Conservation (phyloP, 2,797 vertebrate species). For the Darevskia mixta region DNA sequence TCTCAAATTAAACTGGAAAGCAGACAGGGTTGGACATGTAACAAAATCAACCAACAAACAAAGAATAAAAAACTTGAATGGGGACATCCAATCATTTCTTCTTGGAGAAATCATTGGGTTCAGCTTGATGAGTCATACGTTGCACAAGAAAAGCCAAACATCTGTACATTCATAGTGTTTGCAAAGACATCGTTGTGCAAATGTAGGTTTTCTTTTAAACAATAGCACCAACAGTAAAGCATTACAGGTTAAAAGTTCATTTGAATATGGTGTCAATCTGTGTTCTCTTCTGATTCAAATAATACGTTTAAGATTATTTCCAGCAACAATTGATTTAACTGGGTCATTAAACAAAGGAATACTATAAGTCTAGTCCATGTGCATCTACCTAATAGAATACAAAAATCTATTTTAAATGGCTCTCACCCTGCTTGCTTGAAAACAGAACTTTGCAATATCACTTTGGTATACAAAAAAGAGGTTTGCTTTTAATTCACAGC, state of each 20-base stretch:
- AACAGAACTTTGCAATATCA: background rate
- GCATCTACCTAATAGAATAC: background rate
- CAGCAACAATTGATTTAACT: background rate
- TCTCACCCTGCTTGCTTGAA: background rate
- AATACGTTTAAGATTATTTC: background rate
- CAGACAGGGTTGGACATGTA: background rate
- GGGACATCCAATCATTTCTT: background rate
- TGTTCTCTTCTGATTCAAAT: background rate
- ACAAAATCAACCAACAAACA: background rate
- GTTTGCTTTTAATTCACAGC: background rate
- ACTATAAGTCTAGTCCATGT: background rate
- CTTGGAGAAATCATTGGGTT: background rate
- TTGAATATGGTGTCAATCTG: background rate
- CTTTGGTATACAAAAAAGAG: background rate
- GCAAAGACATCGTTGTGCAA: too few relatives aligned
- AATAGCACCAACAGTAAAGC: background rate
- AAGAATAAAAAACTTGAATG: background rate
- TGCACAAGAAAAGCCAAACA: background rate
- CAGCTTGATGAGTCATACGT: background rate
- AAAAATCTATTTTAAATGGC: background rate
- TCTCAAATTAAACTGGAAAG: background rate
- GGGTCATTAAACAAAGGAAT: background rate
- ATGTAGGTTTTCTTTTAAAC: background rate
- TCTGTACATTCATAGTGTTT: background rate
- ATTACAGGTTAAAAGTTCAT: background rate